Conservation (phyloP, 2,888 invertebrate species). For the Metallyticus violacea region DNA sequence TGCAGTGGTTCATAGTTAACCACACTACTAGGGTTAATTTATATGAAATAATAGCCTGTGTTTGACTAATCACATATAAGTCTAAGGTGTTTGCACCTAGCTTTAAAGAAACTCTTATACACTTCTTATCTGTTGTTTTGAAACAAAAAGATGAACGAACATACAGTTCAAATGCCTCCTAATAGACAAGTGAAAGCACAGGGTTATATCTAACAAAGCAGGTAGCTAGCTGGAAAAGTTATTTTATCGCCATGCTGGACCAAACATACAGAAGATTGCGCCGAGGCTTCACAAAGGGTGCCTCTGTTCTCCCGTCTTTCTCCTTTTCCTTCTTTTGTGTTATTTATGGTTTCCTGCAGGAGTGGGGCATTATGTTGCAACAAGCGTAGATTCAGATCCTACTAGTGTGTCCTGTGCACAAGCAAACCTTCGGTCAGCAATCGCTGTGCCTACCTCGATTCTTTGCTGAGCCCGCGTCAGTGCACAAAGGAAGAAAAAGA, state of each 20-base stretch:
- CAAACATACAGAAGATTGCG: neutral
- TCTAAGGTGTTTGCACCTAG: no score
- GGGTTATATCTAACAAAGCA: no score
- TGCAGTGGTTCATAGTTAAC: no score
- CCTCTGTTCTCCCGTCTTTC: neutral
- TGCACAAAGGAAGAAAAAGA: neutral
- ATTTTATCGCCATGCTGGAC: neutral
- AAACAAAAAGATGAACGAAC: no score
- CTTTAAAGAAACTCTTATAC: no score
- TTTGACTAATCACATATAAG: no score
- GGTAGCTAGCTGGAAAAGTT: neutral
- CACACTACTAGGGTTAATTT: no score
- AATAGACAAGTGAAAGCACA: no score
- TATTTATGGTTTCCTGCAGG: neutral
- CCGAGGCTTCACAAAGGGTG: neutral
- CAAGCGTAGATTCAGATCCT: neutral
- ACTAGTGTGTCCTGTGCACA: neutral
- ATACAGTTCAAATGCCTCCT: no score
- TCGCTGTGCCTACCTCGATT: no score
- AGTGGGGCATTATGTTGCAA: neutral
- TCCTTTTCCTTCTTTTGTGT: neutral
- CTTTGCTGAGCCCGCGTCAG: neutral
- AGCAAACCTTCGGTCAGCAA: neutral
- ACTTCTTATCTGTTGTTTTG: no score
- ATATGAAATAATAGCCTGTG: no score